Evolutionary conservation across 1,140 invertebrate genomes (phyloP).

Genomic region (Platyscapa corneri): DNA sequence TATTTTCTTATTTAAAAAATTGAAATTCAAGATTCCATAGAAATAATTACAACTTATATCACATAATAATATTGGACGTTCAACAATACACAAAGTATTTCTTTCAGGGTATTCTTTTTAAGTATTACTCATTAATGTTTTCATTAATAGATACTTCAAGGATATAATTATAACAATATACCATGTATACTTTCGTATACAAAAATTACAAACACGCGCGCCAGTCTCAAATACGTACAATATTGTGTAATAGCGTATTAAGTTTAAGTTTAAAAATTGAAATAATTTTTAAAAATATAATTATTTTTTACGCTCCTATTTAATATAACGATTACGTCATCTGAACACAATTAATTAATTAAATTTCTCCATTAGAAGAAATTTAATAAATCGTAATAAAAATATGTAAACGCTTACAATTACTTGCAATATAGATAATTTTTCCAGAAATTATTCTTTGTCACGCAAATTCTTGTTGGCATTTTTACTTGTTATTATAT

Average conservation of each 20-base stretch:
- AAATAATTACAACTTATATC: slow-evolving; percentile 23
- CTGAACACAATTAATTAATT: slow-evolving; percentile 47
- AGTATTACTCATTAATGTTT: slow-evolving; percentile 28
- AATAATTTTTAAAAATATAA: slow-evolving; percentile 27
- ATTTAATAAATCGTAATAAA: slow-evolving; percentile 41
- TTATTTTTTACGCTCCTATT: neutral
- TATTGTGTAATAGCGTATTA: slow-evolving; percentile 6
- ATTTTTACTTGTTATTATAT: slow-evolving; percentile 28
- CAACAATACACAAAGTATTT: slow-evolving; percentile 31
- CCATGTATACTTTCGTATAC: slow-evolving; percentile 7
- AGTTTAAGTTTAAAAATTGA: slow-evolving; percentile 32
- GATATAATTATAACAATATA: slow-evolving; percentile 14
- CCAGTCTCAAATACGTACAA: neutral
- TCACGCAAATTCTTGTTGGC: neutral
- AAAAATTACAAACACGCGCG: neutral
- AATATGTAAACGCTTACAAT: slow-evolving; percentile 33
- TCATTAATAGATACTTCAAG: slow-evolving; percentile 22
- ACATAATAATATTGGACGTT: slow-evolving; percentile 42
- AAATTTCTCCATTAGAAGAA: neutral
- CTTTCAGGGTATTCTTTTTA: neutral
- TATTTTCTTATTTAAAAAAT: slow-evolving; percentile 28
- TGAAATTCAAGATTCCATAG: slow-evolving; percentile 24
- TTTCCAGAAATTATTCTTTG: slow-evolving; percentile 29
- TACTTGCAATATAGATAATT: slow-evolving; percentile 29
- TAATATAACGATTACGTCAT: slow-evolving; percentile 27